Evolutionary conservation across 2,113 vertebrate species (phyloP), one percentile per base, ranked within the genome.

Genomic region (Ptychochromis oligacanthus): DNA sequence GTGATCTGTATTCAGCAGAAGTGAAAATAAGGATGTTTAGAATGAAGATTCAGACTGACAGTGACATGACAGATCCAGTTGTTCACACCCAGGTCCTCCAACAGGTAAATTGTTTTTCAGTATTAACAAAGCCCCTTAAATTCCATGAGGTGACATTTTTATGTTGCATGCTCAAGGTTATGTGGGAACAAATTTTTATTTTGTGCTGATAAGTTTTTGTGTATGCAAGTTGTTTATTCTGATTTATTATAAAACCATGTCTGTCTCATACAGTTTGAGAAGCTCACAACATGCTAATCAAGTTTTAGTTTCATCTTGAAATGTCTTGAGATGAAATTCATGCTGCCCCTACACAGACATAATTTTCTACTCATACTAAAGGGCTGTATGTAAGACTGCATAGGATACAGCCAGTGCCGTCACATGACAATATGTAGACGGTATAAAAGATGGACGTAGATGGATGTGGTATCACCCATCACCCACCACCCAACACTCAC

Each of bases 21-120:
- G 31, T 34, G 31, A 28, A 61, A 31, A 12, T 61, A 61, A n/a
- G n/a, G n/a, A n/a, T n/a, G n/a, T n/a, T n/a, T n/a, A n/a, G n/a
- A n/a, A n/a, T n/a, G n/a, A n/a, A n/a, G n/a, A 36, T n/a, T 61
- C 59, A 61, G 31, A 0, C 59, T 36, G 18, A n/a, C 9, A 0
- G 59, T 17, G 34, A 61, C 59, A 61, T 34, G 59, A 28, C 9
- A 1, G 5, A 20, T n/a, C 31, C 59, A 36, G 59, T 10, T 36
- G 31, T 36, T 36, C 59, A 61, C 3, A 18, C 10, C n/a, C n/a
- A n/a, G n/a, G n/a, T n/a, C n/a, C n/a, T n/a, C 59, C 31, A 36
- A 36, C 59, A 36, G 59, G 18, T 61, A 36, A 17, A 0, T 20
- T 12, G 12, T 61, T 31, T 0, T 61, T 18, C 31, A n/a, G 59